Evolutionary conservation across 2,113 vertebrate species (phyloP).

Genomic region (Podiceps cristatus): DNA sequence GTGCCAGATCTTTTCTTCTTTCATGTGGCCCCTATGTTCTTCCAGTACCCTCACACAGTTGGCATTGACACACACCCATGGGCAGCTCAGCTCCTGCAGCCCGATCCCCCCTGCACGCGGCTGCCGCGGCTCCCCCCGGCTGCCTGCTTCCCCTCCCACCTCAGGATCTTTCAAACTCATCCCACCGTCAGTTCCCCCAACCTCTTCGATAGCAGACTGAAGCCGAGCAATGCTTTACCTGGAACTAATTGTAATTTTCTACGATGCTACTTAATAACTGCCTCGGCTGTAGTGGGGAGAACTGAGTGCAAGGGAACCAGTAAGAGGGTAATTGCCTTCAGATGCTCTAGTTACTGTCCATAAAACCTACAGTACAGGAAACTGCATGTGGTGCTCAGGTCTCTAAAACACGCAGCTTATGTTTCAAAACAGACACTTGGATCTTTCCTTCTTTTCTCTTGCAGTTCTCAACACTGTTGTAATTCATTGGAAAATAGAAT

Average conservation of each 20-base stretch:
- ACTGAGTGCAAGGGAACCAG: not conserved
- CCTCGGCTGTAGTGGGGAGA: not conserved
- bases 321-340: not conserved
- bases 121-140: not conserved
- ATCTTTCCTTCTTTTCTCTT: not conserved
- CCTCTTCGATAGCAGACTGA: not conserved
- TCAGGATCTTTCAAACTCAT: not conserved
- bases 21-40: not conserved
- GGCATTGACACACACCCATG: not conserved
- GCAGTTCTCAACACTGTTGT: not conserved
- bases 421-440: not conserved
- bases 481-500: not conserved
- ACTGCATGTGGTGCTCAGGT: not conserved
- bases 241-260: not conserved
- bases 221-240: not conserved
- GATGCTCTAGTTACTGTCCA: not conserved
- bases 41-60: not conserved
- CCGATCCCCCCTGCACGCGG: not conserved
- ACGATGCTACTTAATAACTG: not conserved
- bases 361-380: not conserved
- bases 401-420: not conserved
- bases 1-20: not conserved
- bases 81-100: not conserved
- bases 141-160: not conserved
- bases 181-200: not conserved